A percentile compares a stretch with the other conserved stretches of the same genome.
Conservation (phyloP, 2,888 invertebrate species). For the Pyrrhosoma nymphula region DNA sequence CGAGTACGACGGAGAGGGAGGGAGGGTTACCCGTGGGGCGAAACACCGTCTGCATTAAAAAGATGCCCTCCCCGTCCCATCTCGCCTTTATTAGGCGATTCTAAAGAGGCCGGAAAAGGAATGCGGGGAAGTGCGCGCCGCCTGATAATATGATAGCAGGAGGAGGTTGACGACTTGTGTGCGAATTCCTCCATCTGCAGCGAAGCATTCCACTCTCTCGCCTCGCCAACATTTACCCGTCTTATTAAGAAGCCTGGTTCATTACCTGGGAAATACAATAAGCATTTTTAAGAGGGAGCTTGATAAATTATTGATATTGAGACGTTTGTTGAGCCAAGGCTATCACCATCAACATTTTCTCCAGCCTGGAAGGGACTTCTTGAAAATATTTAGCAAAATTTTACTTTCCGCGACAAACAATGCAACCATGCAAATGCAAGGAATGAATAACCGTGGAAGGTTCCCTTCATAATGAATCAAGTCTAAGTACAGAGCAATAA, state of each 20-base stretch:
- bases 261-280: not conserved
- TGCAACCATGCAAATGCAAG: no score
- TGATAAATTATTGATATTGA: no score
- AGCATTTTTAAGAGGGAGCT: no score
- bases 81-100: not conserved
- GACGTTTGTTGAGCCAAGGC: no score
- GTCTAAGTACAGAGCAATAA: no score
- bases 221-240: not conserved
- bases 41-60: conserved; percentile 1
- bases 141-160: not conserved
- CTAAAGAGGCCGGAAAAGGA: not conserved
- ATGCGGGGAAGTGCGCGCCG: not conserved
- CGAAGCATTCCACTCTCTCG: not conserved
- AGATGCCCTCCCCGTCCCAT: not conserved
- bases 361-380: not conserved
- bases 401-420: not conserved
- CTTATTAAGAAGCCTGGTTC: not conserved
- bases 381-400: not conserved
- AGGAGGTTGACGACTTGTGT: not conserved
- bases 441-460: no score
- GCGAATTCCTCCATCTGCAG: not conserved
- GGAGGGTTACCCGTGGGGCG: not conserved
- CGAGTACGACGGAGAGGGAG: not conserved
- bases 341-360: no score
- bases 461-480: no score